Conservation (phyloP, 2,797 vertebrate genomes). For the Xiphophorus birchmanni region DNA sequence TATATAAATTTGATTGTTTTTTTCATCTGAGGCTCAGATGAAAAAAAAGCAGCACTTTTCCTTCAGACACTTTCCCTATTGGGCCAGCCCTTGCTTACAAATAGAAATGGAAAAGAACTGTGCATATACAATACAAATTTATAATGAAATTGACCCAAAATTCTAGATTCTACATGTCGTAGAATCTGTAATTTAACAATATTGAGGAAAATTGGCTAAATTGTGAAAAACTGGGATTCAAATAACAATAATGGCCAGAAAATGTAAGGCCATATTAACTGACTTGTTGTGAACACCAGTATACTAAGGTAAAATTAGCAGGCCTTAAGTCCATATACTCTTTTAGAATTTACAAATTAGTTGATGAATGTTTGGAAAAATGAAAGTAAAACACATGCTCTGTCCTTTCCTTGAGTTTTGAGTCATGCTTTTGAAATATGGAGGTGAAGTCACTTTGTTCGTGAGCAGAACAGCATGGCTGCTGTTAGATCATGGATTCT, state of each 20-base stretch:
- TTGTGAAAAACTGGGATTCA: neutral
- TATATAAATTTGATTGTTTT: neutral
- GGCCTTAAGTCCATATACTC: neutral
- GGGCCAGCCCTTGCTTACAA: neutral
- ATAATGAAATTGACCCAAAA: neutral
- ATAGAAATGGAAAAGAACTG: neutral
- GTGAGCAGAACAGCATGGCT: neutral
- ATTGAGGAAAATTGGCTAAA: neutral
- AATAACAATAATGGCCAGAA: neutral
- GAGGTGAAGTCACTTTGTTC: neutral
- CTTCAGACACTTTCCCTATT: neutral
- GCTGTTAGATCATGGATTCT: slow-evolving; percentile 5
- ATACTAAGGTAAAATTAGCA: neutral
- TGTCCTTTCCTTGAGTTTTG: neutral
- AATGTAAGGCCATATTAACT: neutral
- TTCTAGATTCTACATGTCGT: neutral
- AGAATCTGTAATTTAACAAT: neutral
- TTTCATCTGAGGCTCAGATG: neutral
- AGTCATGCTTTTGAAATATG: neutral
- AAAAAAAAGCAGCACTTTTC: neutral
- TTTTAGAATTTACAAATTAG: neutral
- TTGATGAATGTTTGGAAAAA: neutral
- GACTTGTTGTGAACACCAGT: neutral
- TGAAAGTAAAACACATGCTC: neutral
- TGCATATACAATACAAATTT: neutral